Percentiles rank a stretch among this genome's conserved stretches.
Evolutionary conservation across 1,140 invertebrate species (phyloP).

Genomic region (Cyphomyrmex costatus): DNA sequence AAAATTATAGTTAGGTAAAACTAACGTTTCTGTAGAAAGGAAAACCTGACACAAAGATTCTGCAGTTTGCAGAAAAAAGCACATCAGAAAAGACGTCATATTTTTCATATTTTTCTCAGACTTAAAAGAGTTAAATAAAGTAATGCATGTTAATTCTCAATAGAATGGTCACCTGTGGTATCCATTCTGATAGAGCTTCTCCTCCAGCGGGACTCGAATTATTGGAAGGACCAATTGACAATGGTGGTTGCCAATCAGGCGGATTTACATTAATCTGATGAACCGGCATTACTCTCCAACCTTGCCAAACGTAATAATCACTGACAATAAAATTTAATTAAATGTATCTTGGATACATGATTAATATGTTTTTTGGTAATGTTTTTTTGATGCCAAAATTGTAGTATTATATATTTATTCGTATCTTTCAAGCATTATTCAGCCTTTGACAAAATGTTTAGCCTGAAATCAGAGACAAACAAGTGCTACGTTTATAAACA

Average conservation of each 20-base stretch:
- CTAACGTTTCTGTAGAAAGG: not conserved
- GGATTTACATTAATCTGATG: constrained; percentile 84
- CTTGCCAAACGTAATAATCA: constrained; percentile 74
- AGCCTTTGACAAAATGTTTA: constrained; percentile 51
- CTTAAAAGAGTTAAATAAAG: not conserved
- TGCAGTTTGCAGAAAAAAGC: not conserved
- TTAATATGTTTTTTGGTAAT: constrained; percentile 27
- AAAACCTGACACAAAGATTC: not conserved
- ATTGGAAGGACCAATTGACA: constrained; percentile 78
- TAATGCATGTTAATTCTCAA: not conserved
- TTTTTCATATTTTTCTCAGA: not conserved
- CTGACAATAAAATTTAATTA: constrained; percentile 66
- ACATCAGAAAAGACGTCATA: not conserved
- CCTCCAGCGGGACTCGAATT: constrained; percentile 78
- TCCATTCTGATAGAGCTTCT: constrained; percentile 81
- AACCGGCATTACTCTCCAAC: constrained; percentile 82
- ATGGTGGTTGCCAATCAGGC: constrained; percentile 82
- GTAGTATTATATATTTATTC: not conserved
- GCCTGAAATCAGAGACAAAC: constrained; percentile 69
- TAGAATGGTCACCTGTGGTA: constrained; percentile 76
- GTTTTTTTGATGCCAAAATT: constrained; percentile 60
- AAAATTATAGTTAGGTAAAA: not conserved
- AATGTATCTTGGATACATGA: constrained; percentile 65
- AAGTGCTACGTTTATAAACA: constrained; percentile 48
- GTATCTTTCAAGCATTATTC: constrained; percentile 15